These are phyloP conservation scores for Semaprochilodus insignis DNA, from an alignment of 2,797 vertebrate genomes.

Conservation along the genomic window DNA sequence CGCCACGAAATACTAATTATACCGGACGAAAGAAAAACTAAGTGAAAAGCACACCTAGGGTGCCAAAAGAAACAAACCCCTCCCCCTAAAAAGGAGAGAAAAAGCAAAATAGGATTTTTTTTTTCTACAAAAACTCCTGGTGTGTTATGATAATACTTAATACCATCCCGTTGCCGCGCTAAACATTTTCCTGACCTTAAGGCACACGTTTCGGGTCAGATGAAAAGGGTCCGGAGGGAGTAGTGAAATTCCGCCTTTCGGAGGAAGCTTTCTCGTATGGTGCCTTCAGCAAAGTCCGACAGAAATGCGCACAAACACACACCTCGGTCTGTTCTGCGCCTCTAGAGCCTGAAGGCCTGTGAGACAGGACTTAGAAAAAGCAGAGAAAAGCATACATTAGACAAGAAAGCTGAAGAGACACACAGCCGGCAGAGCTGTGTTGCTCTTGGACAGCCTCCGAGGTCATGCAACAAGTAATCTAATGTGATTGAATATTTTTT, in stretches of 20 bases:
- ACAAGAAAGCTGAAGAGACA: conserved; percentile 72
- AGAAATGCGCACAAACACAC: conserved; percentile 51
- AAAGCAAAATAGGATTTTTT: conserved; percentile 61
- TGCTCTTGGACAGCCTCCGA: conserved; percentile 73
- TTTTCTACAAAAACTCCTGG: conserved; percentile 55
- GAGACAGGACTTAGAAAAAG: conserved; percentile 47
- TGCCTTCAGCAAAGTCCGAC: conserved; percentile 1
- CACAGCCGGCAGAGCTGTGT: conserved; percentile 69
- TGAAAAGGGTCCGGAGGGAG: conserved; percentile 25
- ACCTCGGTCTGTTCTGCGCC: conserved; percentile 39
- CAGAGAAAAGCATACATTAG: conserved; percentile 67
- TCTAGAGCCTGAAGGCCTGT: conserved; percentile 42
- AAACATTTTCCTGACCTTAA: conserved; percentile 71
- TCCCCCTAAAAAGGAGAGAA: conserved; percentile 57
- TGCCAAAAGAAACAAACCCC: conserved; percentile 69
- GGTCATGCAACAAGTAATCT: conserved; percentile 71
- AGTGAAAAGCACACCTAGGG: conserved; percentile 65
- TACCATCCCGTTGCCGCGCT: conserved; percentile 68
- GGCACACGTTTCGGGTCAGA: conserved; percentile 46
- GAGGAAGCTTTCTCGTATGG: conserved; percentile 11
- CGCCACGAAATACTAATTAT: conserved; percentile 63
- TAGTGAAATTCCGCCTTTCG: conserved; percentile 3
- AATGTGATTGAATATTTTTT: conserved; percentile 80
- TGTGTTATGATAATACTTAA: conserved; percentile 75
- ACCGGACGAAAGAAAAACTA: conserved; percentile 61